Conservation (phyloP, 2,113 vertebrate genomes). For the Tupaia tana region DNA sequence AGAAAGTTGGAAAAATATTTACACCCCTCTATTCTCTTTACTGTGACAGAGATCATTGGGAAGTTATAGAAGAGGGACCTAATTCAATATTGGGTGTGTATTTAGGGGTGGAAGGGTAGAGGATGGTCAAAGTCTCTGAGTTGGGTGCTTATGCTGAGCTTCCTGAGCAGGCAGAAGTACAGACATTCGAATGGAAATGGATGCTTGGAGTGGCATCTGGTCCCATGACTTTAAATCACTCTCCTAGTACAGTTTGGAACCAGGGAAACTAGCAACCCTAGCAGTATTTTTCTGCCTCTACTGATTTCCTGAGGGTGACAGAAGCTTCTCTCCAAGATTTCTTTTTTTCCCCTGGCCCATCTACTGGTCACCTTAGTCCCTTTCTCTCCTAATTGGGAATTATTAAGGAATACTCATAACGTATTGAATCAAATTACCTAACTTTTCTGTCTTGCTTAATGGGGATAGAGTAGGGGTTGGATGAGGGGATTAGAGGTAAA, state of each 20-base stretch:
- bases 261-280: background rate
- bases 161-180: background rate
- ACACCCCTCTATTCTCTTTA: background rate
- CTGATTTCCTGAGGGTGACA: too few species aligned
- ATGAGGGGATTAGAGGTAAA: background rate
- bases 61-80: background rate
- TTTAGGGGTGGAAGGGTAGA: background rate
- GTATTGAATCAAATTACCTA: background rate
- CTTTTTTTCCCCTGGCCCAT: background rate
- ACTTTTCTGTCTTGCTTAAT: background rate
- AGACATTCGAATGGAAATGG: background rate
- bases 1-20: background rate
- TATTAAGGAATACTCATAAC: background rate
- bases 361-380: background rate
- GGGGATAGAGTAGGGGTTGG: background rate
- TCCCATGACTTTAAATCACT: background rate
- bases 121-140: background rate
- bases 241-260: background rate
- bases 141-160: background rate
- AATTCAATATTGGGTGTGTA: background rate
- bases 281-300: background rate
- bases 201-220: background rate
- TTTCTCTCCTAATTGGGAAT: background rate
- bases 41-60: background rate
- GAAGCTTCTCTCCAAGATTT: background rate